Base-by-base conservation (phyloP, 1,140 invertebrate species). In the Elymnias hypermnestra region DNA sequence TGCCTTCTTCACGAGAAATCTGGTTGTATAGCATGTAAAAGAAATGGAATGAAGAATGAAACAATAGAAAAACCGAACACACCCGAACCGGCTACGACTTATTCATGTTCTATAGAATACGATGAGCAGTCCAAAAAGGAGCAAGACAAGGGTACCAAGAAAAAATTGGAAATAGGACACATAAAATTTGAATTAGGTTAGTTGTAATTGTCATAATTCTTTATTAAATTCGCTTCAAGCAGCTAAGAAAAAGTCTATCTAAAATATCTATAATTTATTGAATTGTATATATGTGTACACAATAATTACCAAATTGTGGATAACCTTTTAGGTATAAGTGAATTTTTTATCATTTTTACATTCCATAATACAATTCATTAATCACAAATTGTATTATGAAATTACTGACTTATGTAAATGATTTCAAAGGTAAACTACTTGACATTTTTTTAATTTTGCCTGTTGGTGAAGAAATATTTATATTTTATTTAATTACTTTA, bases 1-100 rank as follows among this genome's bases (percentile, higher is more conserved):
- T 89, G 88, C 41, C 57, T 89, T 12, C 52, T 88, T n/a, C 71
- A 74, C 3, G 87, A 89, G 62, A 83, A 78, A 15, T 53, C 71
- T 10, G 86, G 86, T 43, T 89, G 87, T 52, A 47, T 58, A 17
- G 74, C 82, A 31, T 86, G 82, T 56, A 38, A 58, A 31, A 59
- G 39, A 8, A 63, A 66, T 40, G 46, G 43, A 9, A 53, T 28
- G 12, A 45, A 57, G 26, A 17, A 40, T 12, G 55, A 63, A 23
- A 25, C 18, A 14, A 44, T 25, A 13, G 19, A 28, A 48, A 12
- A 53, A 47, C 7, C 49, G 62, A 14, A 38, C 18, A 19, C 29
- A 5, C 25, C 40, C 25, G 1, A 51, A 22, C 42, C 48, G 14
- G 40, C 36, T 7, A 39, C 40, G 19, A 21, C 41, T 26, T 53